These are phyloP conservation scores for Sebastes elongatus DNA, from an alignment of 2,797 vertebrate species.

Conservation along the genomic window DNA sequence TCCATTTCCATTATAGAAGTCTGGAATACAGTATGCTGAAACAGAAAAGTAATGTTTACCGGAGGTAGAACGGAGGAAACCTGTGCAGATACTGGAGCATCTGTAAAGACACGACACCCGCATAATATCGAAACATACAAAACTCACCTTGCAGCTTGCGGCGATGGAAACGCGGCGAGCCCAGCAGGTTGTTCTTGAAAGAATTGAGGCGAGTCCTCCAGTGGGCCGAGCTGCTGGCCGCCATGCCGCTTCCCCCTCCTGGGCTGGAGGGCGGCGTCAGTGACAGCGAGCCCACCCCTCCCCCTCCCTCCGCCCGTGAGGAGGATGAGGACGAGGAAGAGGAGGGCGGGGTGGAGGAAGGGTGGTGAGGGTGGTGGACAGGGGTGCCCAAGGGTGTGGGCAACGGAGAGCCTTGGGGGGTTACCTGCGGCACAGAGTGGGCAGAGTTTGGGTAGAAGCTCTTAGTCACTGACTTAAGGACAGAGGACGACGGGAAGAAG, in stretches of 20 bases:
- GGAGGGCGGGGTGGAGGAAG: conserved; percentile 89
- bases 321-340: conserved; percentile 89
- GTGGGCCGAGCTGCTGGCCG: conserved; percentile 90
- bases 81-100: not conserved
- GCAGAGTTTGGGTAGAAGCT: conserved; percentile 86
- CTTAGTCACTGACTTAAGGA: conserved; percentile 89
- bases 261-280: conserved; percentile 90
- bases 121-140: not conserved
- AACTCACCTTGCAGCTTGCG: conserved; percentile 91
- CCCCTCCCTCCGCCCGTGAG: conserved; percentile 82
- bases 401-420: conserved; percentile 90
- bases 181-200: conserved; percentile 94
- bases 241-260: conserved; percentile 84
- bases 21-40: not conserved
- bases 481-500: conserved; percentile 87
- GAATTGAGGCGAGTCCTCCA: conserved; percentile 95
- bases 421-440: conserved; percentile 88
- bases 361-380: conserved; percentile 91
- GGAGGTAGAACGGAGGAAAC: not conserved
- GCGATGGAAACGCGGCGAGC: conserved; percentile 94
- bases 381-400: conserved; percentile 93
- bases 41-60: not conserved
- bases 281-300: conserved; percentile 85
- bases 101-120: not conserved
- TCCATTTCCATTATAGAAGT: not conserved